Conservation (phyloP, 2,797 vertebrate genomes). For the Darevskia mixta region DNA sequence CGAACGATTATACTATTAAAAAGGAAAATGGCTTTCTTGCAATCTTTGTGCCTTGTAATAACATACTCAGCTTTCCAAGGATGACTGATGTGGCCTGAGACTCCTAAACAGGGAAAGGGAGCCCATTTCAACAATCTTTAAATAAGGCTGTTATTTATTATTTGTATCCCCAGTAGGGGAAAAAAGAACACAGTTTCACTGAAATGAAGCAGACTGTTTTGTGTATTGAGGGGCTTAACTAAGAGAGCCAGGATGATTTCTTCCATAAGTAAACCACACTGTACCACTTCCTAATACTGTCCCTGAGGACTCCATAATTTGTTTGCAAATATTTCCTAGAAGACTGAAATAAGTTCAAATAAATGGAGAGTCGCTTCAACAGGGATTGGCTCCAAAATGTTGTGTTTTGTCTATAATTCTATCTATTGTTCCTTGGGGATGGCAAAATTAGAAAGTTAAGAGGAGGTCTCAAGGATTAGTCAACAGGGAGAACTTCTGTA, state of each 20-base stretch:
- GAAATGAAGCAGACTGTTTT: constrained; percentile 45
- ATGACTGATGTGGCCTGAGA: constrained; percentile 31
- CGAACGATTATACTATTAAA: constrained; percentile 48
- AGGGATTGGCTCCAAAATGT: background rate
- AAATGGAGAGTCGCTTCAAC: constrained; percentile 4
- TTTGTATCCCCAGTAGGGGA: constrained; percentile 40
- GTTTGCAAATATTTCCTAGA: constrained; percentile 29
- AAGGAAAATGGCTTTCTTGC: constrained; percentile 55
- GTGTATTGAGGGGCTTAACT: constrained; percentile 40
- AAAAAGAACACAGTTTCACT: constrained; percentile 39
- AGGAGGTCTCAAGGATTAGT: background rate
- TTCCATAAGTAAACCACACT: constrained; percentile 32
- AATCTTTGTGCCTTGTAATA: constrained; percentile 30
- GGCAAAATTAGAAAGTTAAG: background rate
- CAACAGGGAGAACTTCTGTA: background rate
- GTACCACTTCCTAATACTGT: background rate
- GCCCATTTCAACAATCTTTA: constrained; percentile 49
- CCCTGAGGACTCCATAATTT: background rate
- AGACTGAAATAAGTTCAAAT: background rate
- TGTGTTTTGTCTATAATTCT: background rate
- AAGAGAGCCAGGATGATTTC: background rate
- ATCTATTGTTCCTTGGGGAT: background rate
- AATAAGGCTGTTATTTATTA: constrained; percentile 63
- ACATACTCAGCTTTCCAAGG: constrained; percentile 38
- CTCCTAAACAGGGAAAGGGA: constrained; percentile 34